These are phyloP conservation scores for Ophion ventricosus DNA, from an alignment of 2,888 invertebrate species.

Conservation along the genomic window DNA sequence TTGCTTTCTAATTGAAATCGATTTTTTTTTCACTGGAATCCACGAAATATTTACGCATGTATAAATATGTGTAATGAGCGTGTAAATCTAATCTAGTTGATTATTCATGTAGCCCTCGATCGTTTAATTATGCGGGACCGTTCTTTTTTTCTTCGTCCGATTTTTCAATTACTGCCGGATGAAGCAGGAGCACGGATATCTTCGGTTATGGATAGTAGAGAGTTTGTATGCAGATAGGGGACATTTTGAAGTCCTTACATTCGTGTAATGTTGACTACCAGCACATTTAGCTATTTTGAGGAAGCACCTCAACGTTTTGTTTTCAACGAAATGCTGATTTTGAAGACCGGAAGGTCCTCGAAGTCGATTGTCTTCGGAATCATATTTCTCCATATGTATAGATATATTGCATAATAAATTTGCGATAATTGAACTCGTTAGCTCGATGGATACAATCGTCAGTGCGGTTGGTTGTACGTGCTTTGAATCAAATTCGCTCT, in stretches of 20 bases:
- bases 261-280: too few species aligned
- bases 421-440: constrained; percentile 59
- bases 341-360: too few species aligned
- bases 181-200: too few species aligned
- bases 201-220: too few species aligned
- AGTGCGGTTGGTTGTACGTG: constrained; percentile 27
- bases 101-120: constrained; percentile 1
- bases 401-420: constrained; percentile 47
- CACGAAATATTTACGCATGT: not conserved
- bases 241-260: too few species aligned
- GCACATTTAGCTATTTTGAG: too few species aligned
- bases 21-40: not conserved
- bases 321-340: too few species aligned
- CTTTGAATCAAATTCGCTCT: constrained; percentile 27
- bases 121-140: not conserved
- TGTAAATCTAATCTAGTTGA: not conserved
- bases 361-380: too few species aligned
- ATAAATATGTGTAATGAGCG: not conserved
- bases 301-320: too few species aligned
- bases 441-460: constrained; percentile 20
- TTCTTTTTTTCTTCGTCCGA: not conserved
- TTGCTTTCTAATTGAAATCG: not conserved
- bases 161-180: not conserved
- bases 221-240: too few species aligned
- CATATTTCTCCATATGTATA: not conserved